Conservation (phyloP, 2,113 vertebrate species). For the Orientallactaga bullata region DNA sequence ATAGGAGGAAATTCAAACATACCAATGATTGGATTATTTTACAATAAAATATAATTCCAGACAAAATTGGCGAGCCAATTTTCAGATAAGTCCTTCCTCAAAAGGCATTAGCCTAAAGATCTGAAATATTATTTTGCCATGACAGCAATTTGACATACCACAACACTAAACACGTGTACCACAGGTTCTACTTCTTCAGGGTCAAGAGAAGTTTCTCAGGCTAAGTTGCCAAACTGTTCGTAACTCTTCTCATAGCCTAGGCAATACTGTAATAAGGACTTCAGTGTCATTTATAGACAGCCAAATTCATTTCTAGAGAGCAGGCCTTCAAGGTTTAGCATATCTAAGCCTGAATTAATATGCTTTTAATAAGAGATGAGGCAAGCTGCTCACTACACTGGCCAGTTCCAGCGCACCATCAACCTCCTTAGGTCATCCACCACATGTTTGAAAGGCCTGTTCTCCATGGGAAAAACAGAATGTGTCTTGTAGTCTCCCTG, state of each 20-base stretch:
- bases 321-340: slow-evolving; percentile 73
- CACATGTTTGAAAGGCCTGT: slow-evolving; percentile 28
- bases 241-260: slow-evolving; percentile 73
- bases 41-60: slow-evolving; percentile 67
- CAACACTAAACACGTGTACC: slow-evolving; percentile 78
- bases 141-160: slow-evolving; percentile 71
- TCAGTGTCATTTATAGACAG: slow-evolving; percentile 69
- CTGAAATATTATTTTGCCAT: slow-evolving; percentile 55
- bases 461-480: slow-evolving; percentile 59
- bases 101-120: slow-evolving; percentile 35
- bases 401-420: slow-evolving; percentile 54
- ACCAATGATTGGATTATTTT: slow-evolving; percentile 33
- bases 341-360: slow-evolving; percentile 79
- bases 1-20: not conserved
- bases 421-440: slow-evolving; percentile 58
- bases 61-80: slow-evolving; percentile 61
- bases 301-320: slow-evolving; percentile 79
- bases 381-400: slow-evolving; percentile 35
- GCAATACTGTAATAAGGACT: slow-evolving; percentile 61
- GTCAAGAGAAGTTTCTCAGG: slow-evolving; percentile 71
- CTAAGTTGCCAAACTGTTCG: slow-evolving; percentile 55
- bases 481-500: slow-evolving; percentile 1
- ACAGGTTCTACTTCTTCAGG: slow-evolving; percentile 47
- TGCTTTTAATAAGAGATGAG: slow-evolving; percentile 61
- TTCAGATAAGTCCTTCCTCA: slow-evolving; percentile 67